phyloP scores from a whole-genome alignment of 1,140 invertebrate species.

The Platyscapa corneri region DNA sequence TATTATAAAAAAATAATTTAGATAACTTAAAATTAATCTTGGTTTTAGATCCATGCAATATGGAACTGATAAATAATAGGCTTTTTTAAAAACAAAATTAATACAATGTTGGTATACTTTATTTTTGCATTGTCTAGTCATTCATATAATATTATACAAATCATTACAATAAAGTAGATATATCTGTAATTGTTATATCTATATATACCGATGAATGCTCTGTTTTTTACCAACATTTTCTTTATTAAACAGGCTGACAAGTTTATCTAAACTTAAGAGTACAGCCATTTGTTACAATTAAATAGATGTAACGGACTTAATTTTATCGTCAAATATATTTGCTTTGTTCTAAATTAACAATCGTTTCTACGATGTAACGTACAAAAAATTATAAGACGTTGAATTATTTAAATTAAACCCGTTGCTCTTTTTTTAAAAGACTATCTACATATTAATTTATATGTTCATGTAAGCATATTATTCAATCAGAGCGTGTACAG shows the following conservation, averaged over 20 bases:
- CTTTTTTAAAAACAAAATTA: slow-evolving; percentile 52
- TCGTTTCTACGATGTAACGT: slow-evolving; percentile 68
- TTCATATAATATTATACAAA: slow-evolving; percentile 75
- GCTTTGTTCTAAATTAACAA: slow-evolving; percentile 66
- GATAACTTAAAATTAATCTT: background rate
- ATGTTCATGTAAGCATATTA: slow-evolving; percentile 65
- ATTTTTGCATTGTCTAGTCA: slow-evolving; percentile 70
- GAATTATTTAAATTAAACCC: slow-evolving; percentile 71
- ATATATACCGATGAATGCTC: slow-evolving; percentile 64
- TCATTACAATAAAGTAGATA: slow-evolving; percentile 74
- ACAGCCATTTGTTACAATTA: slow-evolving; percentile 62
- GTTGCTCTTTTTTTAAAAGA: slow-evolving; percentile 66
- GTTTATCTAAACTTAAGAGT: slow-evolving; percentile 66
- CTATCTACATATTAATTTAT: slow-evolving; percentile 72
- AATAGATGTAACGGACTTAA: slow-evolving; percentile 46
- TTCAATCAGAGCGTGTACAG: slow-evolving; percentile 60
- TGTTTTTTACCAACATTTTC: slow-evolving; percentile 70
- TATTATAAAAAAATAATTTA: background rate
- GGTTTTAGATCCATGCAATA: background rate
- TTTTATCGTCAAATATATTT: slow-evolving; percentile 47
- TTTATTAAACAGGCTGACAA: slow-evolving; percentile 66
- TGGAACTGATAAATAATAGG: slow-evolving; percentile 20
- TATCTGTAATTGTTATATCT: slow-evolving; percentile 70
- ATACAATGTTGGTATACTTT: slow-evolving; percentile 75
- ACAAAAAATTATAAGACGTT: slow-evolving; percentile 71